A percentile compares a stretch with the other conserved stretches of the same genome.
These are phyloP conservation scores for Lacerta agilis DNA, from an alignment of 2,797 vertebrate species.

Conservation along the genomic window DNA sequence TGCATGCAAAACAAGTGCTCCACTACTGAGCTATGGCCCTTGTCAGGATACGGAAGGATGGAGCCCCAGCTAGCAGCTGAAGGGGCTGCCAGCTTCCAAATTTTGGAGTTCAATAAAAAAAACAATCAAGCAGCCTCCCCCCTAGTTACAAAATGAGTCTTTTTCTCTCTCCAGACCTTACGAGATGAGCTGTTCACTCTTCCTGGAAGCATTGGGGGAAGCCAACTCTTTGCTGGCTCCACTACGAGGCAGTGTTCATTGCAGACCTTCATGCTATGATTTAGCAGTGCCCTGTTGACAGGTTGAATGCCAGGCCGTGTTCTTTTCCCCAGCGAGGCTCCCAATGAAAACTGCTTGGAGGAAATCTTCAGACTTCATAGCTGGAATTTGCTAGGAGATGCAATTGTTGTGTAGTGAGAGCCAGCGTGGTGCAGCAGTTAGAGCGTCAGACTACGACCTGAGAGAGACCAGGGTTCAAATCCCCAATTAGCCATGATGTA, in stretches of 20 bases:
- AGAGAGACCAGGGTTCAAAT: too few species aligned
- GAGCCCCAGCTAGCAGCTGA: too few species aligned
- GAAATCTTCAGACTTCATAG: neutral
- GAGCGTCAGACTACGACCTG: too few species aligned
- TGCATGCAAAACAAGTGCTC: too few species aligned
- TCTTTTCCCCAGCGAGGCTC: neutral
- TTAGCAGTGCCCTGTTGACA: too few species aligned
- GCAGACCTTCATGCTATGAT: neutral
- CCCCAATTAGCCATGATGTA: too few species aligned
- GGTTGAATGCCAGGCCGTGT: neutral
- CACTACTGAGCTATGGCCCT: too few species aligned
- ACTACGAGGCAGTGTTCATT: neutral
- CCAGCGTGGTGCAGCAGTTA: too few species aligned
- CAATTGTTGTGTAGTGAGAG: too few species aligned
- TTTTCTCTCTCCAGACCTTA: neutral
- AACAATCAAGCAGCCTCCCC: neutral
- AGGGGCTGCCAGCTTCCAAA: neutral
- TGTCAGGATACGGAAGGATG: too few species aligned
- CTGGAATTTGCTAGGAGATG: neutral
- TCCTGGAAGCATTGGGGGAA: too few species aligned
- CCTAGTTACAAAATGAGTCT: neutral
- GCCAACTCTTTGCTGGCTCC: neutral
- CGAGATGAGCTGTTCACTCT: neutral
- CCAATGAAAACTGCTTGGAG: neutral
- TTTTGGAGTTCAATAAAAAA: neutral